Evolutionary conservation across 2,113 vertebrate species (phyloP), one percentile per base, ranked within the genome.

Genomic region (Ictidomys tridecemlineatus): DNA sequence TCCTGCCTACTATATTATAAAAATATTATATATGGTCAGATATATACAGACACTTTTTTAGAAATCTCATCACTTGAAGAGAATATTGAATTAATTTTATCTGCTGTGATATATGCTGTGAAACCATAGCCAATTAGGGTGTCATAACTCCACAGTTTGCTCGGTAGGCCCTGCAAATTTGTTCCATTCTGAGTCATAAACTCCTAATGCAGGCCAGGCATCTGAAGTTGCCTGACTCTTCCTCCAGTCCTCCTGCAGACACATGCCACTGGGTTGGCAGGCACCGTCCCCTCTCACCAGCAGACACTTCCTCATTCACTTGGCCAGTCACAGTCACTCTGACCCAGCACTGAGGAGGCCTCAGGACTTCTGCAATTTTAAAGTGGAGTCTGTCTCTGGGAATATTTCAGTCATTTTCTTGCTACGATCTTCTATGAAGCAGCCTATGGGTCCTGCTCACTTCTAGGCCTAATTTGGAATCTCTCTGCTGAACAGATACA

Each of bases 211-310:
- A 16, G 0, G 48, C 3, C 4, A 37, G 1, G 30, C 13, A 28
- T 6, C 20, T 70, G 74, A 12, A 6, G 8, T 2, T 30, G 9
- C 48, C 11, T 16, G 4, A 20, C 2, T 30, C 24, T 77, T 30
- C 6, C 34, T 20, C 24, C 0, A 53, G 0, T 6, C 2, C 20
- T 10, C 18, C 14, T 2, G 1, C 1, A 8, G 8, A 20, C 67
- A 13, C 1, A 0, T 7, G 45, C 22, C 32, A 6, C 17, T n/a
- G 67, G 4, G 14, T 9, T 34, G 18, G n/a, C 28, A 22, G 61
- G 3, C 26, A 14, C 26, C 5, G 28, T 80, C 2, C 14, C 26
- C 39, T 16, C 1, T 13, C 51, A 8, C 8, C 51, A 51, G 1
- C 42, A 76, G 28, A 0, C 42, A n/a, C 28, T 37, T 56, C 69